These are phyloP conservation scores for Rhinogobio ventralis DNA, from an alignment of 2,797 vertebrate genomes.

Conservation along the genomic window DNA sequence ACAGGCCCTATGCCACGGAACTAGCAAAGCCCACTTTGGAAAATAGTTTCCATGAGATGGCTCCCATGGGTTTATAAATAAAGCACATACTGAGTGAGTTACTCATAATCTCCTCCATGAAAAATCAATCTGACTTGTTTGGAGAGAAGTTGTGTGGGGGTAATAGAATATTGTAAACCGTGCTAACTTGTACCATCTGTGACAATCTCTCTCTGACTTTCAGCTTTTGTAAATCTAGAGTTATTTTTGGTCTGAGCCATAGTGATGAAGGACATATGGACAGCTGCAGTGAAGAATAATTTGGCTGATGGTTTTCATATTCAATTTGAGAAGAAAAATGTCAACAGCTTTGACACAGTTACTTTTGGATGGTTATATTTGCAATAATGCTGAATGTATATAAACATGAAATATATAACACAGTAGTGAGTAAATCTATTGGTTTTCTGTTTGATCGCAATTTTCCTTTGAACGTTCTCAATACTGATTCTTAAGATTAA, in stretches of 20 bases:
- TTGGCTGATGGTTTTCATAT: slow-evolving; percentile 41
- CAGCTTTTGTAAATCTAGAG: slow-evolving; percentile 55
- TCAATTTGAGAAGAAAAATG: slow-evolving; percentile 26
- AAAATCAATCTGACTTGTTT: slow-evolving; percentile 64
- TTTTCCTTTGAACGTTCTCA: no score
- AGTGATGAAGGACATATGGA: slow-evolving; percentile 56
- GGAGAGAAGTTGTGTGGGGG: slow-evolving; percentile 54
- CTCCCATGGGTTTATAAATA: slow-evolving; percentile 64
- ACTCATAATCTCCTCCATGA: slow-evolving; percentile 61
- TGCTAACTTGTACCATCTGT: slow-evolving; percentile 61
- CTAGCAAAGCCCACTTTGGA: slow-evolving; percentile 53
- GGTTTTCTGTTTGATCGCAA: background rate
- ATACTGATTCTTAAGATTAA: background rate
- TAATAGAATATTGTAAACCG: slow-evolving; percentile 59
- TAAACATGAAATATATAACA: background rate
- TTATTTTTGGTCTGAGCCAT: slow-evolving; percentile 57
- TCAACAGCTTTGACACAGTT: slow-evolving; percentile 1
- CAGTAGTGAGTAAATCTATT: background rate
- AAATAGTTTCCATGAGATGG: slow-evolving; percentile 63
- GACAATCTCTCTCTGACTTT: slow-evolving; percentile 45
- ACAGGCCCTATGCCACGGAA: slow-evolving; percentile 49
- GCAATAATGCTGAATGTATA: background rate
- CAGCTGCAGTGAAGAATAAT: slow-evolving; percentile 33
- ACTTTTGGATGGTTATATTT: slow-evolving; percentile 3
- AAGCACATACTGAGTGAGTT: slow-evolving; percentile 60